Percentiles rank a stretch among this genome's conserved stretches.
These are phyloP conservation scores for Philypnodon macrostomus DNA, from an alignment of 2,797 vertebrate species.

Conservation along the genomic window DNA sequence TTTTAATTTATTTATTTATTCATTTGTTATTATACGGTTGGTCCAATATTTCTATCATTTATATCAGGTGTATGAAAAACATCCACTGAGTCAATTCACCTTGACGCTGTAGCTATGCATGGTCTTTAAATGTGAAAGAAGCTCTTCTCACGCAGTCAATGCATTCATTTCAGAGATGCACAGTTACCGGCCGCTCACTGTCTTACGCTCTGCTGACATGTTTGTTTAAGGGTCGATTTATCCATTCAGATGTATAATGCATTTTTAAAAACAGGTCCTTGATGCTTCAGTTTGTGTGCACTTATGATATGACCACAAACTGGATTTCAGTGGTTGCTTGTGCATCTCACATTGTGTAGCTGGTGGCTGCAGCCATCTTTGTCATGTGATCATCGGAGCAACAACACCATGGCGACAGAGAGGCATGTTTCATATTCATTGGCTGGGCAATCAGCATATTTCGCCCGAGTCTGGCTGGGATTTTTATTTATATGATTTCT, in stretches of 20 bases:
- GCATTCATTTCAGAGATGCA: conserved; percentile 34
- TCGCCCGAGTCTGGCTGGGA: conserved; percentile 37
- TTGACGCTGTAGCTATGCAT: not conserved
- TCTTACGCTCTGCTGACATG: too few species aligned
- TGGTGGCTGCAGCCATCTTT: conserved; percentile 53
- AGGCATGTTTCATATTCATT: conserved; percentile 71
- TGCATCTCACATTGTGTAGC: conserved; percentile 43
- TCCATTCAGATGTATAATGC: too few species aligned
- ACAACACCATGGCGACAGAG: conserved; percentile 71
- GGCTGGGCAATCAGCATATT: conserved; percentile 72
- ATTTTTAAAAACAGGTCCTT: too few species aligned
- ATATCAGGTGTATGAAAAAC: too few species aligned
- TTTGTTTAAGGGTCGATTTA: too few species aligned
- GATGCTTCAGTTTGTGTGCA: conserved; percentile 5
- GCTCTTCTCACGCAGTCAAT: conserved; percentile 39
- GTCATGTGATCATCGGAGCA: conserved; percentile 72
- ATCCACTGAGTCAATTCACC: too few species aligned
- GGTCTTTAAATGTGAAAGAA: conserved; percentile 4
- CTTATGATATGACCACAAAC: too few species aligned
- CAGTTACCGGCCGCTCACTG: conserved; percentile 22
- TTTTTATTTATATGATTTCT: conserved; percentile 40
- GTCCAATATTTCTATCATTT: too few species aligned
- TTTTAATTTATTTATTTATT: too few species aligned
- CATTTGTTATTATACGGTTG: too few species aligned
- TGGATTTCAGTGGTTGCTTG: conserved; percentile 1